Evolutionary conservation across 1,140 invertebrate genomes (phyloP).

Genomic region (Planococcus citri): DNA sequence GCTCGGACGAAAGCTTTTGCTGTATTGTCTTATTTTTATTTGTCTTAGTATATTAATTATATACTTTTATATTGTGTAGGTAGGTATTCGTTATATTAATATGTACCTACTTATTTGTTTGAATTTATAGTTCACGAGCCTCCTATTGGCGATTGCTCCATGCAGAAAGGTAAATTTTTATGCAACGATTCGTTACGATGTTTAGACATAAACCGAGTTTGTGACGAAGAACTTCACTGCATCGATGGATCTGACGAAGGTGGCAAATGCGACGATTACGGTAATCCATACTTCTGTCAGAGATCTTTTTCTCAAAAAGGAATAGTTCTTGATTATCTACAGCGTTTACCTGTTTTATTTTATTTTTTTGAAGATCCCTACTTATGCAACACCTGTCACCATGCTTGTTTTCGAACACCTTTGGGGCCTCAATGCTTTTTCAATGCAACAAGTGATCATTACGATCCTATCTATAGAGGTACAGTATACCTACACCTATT

Average conservation of each 20-base stretch:
- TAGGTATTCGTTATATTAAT: too few relatives aligned
- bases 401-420: not conserved
- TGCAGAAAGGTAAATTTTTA: not conserved
- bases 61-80: too few relatives aligned
- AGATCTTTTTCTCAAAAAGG: too few relatives aligned
- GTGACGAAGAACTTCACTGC: not conserved
- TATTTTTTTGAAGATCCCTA: not conserved
- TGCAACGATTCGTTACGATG: not conserved
- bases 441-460: not conserved
- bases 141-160: not conserved
- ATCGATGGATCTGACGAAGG: not conserved
- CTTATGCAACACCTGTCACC: not conserved
- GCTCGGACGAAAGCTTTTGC: not conserved
- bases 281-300: too few relatives aligned
- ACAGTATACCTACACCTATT: too few relatives aligned
- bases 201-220: not conserved
- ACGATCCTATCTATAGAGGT: too few relatives aligned
- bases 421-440: not conserved
- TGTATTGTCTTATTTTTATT: not conserved
- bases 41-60: too few relatives aligned
- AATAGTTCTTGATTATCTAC: too few relatives aligned
- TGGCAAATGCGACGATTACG: not conserved
- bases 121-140: not conserved
- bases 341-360: too few relatives aligned
- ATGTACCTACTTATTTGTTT: too few relatives aligned